phyloP scores from a whole-genome alignment of 2,113 vertebrate species.

The Seriola aureovittata region DNA sequence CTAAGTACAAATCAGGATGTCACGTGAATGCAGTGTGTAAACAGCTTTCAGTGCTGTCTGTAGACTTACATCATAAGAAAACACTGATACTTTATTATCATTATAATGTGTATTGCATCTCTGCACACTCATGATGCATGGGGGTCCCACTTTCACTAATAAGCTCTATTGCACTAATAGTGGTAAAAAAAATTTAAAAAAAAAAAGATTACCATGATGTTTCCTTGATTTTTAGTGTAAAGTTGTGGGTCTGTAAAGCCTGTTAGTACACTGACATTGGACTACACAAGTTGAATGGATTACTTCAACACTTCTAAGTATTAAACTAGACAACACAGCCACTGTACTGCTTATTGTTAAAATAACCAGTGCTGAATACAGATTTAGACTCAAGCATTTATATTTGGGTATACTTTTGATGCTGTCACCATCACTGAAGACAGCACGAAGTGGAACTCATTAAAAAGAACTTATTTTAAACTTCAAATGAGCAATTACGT shows the following conservation, averaged over 20 bases:
- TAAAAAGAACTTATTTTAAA: constrained; percentile 24
- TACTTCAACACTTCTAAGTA: neutral
- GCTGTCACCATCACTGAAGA: neutral
- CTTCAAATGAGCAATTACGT: constrained; percentile 7
- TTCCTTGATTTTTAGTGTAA: neutral
- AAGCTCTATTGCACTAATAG: neutral
- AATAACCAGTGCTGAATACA: neutral
- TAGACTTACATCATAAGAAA: too few relatives aligned
- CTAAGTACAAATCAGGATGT: too few relatives aligned
- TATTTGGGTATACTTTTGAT: constrained; percentile 18
- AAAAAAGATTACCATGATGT: neutral
- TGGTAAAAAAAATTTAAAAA: neutral
- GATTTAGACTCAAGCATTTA: constrained; percentile 20
- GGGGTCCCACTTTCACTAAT: neutral
- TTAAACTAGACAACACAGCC: neutral
- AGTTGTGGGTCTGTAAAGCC: neutral
- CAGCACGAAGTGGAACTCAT: neutral
- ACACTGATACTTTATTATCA: too few relatives aligned
- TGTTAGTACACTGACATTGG: neutral
- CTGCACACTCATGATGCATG: neutral
- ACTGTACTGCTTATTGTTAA: neutral
- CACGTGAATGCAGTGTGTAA: too few relatives aligned
- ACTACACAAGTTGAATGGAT: neutral
- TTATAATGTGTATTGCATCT: neutral
- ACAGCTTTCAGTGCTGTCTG: too few relatives aligned